Evolutionary conservation across 2,797 vertebrate species (phyloP).

Genomic region (Acrossocheilus wenchowensis): DNA sequence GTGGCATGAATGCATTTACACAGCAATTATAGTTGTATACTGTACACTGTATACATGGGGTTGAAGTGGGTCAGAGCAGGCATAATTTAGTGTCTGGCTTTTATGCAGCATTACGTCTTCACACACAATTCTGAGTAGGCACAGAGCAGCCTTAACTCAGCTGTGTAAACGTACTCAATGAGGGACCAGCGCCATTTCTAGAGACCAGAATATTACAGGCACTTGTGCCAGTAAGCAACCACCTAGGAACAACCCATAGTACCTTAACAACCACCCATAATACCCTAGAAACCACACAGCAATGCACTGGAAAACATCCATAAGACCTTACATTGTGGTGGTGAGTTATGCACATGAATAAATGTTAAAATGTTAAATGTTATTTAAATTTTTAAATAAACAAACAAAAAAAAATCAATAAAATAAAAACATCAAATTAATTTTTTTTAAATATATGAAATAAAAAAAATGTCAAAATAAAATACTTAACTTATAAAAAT

Average conservation of each 20-base stretch:
- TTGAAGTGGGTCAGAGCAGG: neutral
- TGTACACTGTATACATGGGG: neutral
- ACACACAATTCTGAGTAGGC: neutral
- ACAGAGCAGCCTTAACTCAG: neutral
- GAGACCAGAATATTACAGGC: neutral
- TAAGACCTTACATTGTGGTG: neutral
- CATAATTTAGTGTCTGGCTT: neutral
- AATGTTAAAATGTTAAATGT: neutral
- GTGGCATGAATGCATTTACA: neutral
- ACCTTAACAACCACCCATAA: neutral
- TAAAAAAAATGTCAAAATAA: no score
- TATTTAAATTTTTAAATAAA: neutral
- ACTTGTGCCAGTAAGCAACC: neutral
- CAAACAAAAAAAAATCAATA: neutral
- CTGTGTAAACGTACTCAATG: neutral
- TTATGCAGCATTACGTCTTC: neutral
- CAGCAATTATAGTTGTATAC: neutral
- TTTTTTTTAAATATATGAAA: neutral
- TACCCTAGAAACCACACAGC: neutral
- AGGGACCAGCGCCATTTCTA: neutral
- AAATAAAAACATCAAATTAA: no score
- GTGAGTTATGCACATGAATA: neutral
- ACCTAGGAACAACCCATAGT: no score
- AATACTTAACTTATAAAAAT: no score
- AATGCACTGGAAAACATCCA: neutral